These are phyloP conservation scores for Camptogramma bilineatum DNA, from an alignment of 2,888 invertebrate species.

Conservation along the genomic window DNA sequence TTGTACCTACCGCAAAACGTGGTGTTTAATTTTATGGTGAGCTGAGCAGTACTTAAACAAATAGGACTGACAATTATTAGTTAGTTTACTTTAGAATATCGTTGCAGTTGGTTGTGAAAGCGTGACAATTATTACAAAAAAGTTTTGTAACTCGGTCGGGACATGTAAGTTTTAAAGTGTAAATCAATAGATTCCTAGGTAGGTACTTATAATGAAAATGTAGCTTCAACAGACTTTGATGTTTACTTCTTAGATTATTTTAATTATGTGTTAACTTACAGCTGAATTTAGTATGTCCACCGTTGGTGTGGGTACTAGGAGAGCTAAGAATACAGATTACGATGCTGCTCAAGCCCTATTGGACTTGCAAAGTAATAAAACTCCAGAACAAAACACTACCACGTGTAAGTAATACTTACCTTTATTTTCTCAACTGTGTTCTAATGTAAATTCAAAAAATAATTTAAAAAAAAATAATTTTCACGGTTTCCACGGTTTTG, in stretches of 20 bases:
- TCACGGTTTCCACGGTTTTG: too few species aligned
- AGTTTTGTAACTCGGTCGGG: neutral
- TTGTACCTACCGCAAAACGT: slow-evolving; percentile 41
- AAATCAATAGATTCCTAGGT: too few species aligned
- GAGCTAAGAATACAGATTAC: slow-evolving; percentile 44
- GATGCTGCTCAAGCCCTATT: slow-evolving; percentile 55
- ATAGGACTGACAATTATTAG: slow-evolving; percentile 34
- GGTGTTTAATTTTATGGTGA: slow-evolving; percentile 52
- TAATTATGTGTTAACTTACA: too few species aligned
- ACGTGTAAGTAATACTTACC: slow-evolving; percentile 38
- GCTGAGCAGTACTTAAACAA: slow-evolving; percentile 42
- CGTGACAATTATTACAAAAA: slow-evolving; percentile 2
- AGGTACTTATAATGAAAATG: too few species aligned
- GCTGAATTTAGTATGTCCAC: slow-evolving; percentile 36
- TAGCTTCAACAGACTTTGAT: too few species aligned
- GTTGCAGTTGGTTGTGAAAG: slow-evolving; percentile 33
- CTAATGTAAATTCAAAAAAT: too few species aligned
- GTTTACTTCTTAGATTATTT: too few species aligned
- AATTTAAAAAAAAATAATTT: too few species aligned
- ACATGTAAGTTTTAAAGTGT: slow-evolving; percentile 2
- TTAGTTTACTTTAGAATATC: slow-evolving; percentile 40
- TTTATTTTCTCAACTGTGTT: neutral
- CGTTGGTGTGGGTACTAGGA: slow-evolving; percentile 33
- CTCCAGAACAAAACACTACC: slow-evolving; percentile 27
- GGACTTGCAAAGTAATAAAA: slow-evolving; percentile 48